Evolutionary conservation across 2,113 vertebrate species (phyloP).

Genomic region (Malurus alboscapulatus): DNA sequence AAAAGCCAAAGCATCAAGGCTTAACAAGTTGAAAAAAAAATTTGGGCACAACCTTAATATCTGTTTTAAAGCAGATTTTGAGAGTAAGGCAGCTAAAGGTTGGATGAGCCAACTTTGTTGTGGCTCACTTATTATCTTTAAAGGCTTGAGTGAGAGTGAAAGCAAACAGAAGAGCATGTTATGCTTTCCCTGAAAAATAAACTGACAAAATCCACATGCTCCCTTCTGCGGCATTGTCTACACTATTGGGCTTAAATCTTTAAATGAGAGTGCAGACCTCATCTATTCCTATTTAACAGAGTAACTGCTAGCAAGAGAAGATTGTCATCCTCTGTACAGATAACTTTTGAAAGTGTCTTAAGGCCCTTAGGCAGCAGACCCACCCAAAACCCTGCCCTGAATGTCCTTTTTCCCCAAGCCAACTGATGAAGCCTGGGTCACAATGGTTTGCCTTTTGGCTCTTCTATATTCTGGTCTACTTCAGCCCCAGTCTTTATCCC

Average conservation of each 20-base stretch:
- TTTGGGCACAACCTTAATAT: neutral
- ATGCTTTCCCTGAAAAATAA: neutral
- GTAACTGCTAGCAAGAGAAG: neutral
- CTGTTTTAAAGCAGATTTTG: neutral
- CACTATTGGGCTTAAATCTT: neutral
- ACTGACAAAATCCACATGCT: neutral
- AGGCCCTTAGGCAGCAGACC: neutral
- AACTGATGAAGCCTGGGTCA: neutral
- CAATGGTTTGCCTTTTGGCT: neutral
- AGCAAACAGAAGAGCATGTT: neutral
- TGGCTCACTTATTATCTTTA: neutral
- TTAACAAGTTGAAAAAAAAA: neutral
- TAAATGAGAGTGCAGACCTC: neutral
- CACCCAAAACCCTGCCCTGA: neutral
- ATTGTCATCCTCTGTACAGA: neutral
- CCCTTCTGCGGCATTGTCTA: neutral
- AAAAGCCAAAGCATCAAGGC: neutral
- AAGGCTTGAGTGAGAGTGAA: neutral
- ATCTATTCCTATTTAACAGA: neutral
- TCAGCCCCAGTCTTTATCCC: neutral
- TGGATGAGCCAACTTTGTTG: neutral
- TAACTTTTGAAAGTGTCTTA: neutral
- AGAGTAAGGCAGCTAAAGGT: neutral
- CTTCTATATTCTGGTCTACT: neutral
- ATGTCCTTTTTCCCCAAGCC: neutral